Evolutionary conservation across 2,797 vertebrate species (phyloP).

Genomic region (Oryzias sinensis): DNA sequence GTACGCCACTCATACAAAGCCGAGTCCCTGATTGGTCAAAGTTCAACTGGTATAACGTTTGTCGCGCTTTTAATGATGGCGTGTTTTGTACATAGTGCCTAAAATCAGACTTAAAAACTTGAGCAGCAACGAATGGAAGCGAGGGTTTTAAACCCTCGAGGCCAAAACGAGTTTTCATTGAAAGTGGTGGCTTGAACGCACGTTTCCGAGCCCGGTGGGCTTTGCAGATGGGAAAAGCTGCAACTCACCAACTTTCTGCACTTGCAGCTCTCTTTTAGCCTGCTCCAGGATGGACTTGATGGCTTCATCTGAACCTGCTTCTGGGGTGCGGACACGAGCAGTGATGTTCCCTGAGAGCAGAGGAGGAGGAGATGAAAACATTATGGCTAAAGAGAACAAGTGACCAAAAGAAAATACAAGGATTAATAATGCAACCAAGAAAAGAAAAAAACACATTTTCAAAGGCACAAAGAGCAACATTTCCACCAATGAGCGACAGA

Average conservation of each 20-base stretch:
- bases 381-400: slow-evolving; percentile 36
- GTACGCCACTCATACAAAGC: too few relatives aligned
- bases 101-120: too few relatives aligned
- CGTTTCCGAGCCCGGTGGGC: too few relatives aligned
- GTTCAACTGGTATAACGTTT: too few relatives aligned
- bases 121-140: too few relatives aligned
- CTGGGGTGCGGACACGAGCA: slow-evolving; percentile 88
- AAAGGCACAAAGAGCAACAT: slow-evolving; percentile 62
- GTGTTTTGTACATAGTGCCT: too few relatives aligned
- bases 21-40: too few relatives aligned
- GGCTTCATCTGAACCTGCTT: slow-evolving; percentile 92
- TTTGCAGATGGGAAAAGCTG: slow-evolving; percentile 12
- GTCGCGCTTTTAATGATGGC: too few relatives aligned
- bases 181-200: too few relatives aligned
- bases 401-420: slow-evolving; percentile 27
- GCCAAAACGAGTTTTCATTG: too few relatives aligned
- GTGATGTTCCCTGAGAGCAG: slow-evolving; percentile 88
- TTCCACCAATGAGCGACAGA: slow-evolving; percentile 54
- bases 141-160: too few relatives aligned
- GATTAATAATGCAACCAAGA: slow-evolving; percentile 14
- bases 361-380: slow-evolving; percentile 34
- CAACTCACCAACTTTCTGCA: slow-evolving; percentile 90
- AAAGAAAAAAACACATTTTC: slow-evolving; percentile 33
- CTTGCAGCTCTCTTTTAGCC: slow-evolving; percentile 96
- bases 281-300: slow-evolving; percentile 97